Percentiles rank a stretch among this genome's conserved stretches.
Evolutionary conservation across 2,113 vertebrate genomes (phyloP).

Genomic region (Chelonoidis abingdonii): DNA sequence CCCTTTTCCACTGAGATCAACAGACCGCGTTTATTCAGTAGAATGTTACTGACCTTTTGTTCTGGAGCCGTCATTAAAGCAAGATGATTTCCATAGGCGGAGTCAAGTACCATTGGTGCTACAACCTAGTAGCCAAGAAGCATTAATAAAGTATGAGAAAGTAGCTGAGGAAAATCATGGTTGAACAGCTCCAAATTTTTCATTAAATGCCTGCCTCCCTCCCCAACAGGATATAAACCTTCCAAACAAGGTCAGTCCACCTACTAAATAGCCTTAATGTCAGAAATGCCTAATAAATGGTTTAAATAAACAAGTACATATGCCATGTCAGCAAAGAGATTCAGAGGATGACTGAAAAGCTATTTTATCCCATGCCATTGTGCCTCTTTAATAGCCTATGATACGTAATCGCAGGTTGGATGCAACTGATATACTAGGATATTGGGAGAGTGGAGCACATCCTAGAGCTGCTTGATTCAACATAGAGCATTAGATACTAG

Average conservation of each 20-base stretch:
- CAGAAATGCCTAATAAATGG: background rate
- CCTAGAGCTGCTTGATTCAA: background rate
- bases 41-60: background rate
- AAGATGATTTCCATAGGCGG: fast-evolving
- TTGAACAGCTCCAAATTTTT: background rate
- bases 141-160: background rate
- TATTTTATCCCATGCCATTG: too few species aligned
- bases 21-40: background rate
- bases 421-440: background rate
- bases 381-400: background rate
- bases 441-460: fast-evolving
- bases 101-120: background rate
- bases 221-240: background rate
- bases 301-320: background rate
- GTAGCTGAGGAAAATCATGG: background rate
- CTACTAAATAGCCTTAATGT: background rate
- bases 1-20: background rate
- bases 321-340: background rate
- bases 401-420: background rate
- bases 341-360: background rate
- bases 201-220: background rate
- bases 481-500: background rate
- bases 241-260: fast-evolving
- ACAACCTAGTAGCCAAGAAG: background rate
- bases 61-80: background rate